Evolutionary conservation across 1,140 invertebrate species (phyloP).

Genomic region (Coenobita brevimanus): DNA sequence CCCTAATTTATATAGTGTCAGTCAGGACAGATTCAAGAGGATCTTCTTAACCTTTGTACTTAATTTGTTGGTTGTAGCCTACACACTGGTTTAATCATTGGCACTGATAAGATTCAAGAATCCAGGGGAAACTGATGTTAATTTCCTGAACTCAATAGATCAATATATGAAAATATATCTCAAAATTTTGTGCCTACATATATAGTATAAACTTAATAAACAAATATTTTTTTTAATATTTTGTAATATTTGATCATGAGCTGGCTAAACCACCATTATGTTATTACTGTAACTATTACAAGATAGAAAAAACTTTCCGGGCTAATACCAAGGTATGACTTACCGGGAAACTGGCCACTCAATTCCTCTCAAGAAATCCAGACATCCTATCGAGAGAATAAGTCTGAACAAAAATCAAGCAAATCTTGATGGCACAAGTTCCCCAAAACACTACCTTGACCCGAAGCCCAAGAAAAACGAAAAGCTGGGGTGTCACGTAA

Average conservation of each 20-base stretch:
- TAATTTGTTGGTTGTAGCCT: conserved; percentile 64
- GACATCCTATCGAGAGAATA: background rate
- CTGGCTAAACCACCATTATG: conserved; percentile 66
- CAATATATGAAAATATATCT: conserved; percentile 65
- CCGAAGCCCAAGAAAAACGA: conserved; percentile 36
- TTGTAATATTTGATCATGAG: conserved; percentile 66
- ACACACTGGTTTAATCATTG: conserved; percentile 50
- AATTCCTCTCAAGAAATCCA: background rate
- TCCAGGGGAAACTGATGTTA: conserved; percentile 47
- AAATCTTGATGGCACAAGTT: background rate
- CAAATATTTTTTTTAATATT: conserved; percentile 57
- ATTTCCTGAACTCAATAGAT: conserved; percentile 64
- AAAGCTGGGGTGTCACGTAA: conserved; percentile 9
- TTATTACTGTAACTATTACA: conserved; percentile 63
- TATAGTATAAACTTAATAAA: conserved; percentile 59
- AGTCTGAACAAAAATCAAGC: background rate
- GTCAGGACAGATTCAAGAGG: conserved; percentile 59
- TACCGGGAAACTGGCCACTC: conserved; percentile 22
- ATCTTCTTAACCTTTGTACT: conserved; percentile 62
- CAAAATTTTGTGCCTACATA: conserved; percentile 61
- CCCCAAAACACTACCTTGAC: conserved; percentile 10
- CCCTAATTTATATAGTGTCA: conserved; percentile 52
- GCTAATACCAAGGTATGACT: background rate
- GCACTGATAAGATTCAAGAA: conserved; percentile 56
- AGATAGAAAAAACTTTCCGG: conserved; percentile 40